A percentile compares a stretch with the other conserved stretches of the same genome.
phyloP scores from a whole-genome alignment of 2,797 vertebrate species.

The Ceryle rudis region DNA sequence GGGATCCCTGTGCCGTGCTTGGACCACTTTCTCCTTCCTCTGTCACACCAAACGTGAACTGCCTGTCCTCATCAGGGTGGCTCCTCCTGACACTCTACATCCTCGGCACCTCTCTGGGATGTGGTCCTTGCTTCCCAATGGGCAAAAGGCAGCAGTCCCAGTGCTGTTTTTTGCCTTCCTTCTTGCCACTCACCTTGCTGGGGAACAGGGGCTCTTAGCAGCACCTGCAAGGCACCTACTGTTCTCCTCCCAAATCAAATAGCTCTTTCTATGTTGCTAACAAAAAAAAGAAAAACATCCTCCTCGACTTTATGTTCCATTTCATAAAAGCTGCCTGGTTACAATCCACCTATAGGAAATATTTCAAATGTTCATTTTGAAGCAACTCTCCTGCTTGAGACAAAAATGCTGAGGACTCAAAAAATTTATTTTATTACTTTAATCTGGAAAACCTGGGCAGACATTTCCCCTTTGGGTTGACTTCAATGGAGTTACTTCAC shows the following conservation, averaged over 20 bases:
- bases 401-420: slow-evolving; percentile 46
- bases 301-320: background rate
- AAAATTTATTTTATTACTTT: slow-evolving; percentile 48
- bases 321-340: slow-evolving; percentile 1
- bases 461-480: slow-evolving; percentile 27
- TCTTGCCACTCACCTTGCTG: background rate
- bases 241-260: background rate
- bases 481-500: background rate
- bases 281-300: background rate
- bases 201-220: background rate
- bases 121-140: background rate
- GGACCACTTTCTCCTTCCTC: background rate
- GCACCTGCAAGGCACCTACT: background rate
- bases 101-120: background rate
- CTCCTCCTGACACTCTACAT: background rate
- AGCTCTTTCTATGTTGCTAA: background rate
- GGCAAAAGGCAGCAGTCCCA: background rate
- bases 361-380: slow-evolving; percentile 39
- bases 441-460: slow-evolving; percentile 43
- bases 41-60: background rate
- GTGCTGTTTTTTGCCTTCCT: background rate
- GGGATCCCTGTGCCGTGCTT: accelerated
- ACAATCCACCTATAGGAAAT: background rate
- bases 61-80: background rate
- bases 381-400: background rate